A percentile compares a stretch with the other conserved stretches of the same genome.
Evolutionary conservation across 2,888 invertebrate genomes (phyloP).

Genomic region (Leucozona laternaria): DNA sequence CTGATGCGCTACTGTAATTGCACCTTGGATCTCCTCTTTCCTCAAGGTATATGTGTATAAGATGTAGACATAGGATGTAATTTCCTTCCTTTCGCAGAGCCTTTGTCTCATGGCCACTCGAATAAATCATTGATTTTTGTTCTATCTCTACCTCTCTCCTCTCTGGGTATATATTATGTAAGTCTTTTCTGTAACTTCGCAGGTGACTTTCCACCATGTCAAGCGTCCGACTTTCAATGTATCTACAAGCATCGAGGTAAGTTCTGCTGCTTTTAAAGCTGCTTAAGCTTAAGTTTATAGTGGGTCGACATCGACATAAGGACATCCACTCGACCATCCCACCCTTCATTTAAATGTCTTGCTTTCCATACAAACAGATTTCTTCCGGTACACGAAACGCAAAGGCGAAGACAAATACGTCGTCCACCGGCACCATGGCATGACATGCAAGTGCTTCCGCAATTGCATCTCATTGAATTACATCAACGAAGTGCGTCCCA

Average conservation of each 20-base stretch:
- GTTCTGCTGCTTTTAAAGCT: constrained; percentile 47
- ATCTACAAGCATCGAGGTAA: constrained; percentile 80
- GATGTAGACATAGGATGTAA: background rate
- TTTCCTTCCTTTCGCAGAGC: background rate
- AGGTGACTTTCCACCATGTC: constrained; percentile 77
- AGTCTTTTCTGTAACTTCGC: constrained; percentile 4
- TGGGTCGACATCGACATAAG: background rate
- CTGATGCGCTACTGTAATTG: constrained; percentile 82
- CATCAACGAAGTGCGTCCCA: constrained; percentile 80
- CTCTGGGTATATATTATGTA: too few relatives aligned
- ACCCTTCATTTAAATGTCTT: background rate
- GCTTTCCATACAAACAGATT: constrained; percentile 76
- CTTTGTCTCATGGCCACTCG: constrained; percentile 40
- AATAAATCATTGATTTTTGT: constrained; percentile 59
- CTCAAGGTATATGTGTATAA: constrained; percentile 81
- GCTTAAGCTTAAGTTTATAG: constrained; percentile 2
- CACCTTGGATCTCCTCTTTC: constrained; percentile 82
- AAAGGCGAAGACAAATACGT: constrained; percentile 79
- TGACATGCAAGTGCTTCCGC: constrained; percentile 82
- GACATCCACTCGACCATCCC: background rate
- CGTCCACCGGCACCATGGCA: constrained; percentile 79
- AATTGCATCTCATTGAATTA: constrained; percentile 82
- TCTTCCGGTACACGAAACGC: constrained; percentile 79
- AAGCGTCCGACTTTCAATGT: constrained; percentile 80
- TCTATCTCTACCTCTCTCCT: background rate